These are phyloP conservation scores for Lasioglossum oenotherae DNA, from an alignment of 2,888 invertebrate species.

Conservation along the genomic window DNA sequence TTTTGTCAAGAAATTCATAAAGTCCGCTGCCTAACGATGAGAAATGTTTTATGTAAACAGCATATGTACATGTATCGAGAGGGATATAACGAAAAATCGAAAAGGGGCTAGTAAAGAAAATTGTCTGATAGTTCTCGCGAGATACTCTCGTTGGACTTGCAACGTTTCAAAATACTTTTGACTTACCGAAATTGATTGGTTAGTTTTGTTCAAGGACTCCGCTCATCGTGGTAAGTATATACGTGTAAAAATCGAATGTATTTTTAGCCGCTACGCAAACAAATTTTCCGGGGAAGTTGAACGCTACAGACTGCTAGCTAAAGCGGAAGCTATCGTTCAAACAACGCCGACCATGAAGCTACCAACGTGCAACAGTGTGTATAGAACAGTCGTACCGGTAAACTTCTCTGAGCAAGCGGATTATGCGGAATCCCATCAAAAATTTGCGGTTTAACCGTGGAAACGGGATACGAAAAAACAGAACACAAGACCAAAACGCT, in stretches of 20 bases:
- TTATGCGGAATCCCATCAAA: constrained; percentile 1
- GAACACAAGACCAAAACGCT: background rate
- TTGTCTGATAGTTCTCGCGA: background rate
- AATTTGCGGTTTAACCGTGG: background rate
- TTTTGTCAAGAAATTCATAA: too few species aligned
- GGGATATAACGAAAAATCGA: background rate
- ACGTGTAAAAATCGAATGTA: background rate
- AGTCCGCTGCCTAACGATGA: too few species aligned
- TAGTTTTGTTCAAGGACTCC: background rate
- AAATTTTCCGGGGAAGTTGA: background rate
- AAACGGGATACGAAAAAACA: background rate
- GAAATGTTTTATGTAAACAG: background rate
- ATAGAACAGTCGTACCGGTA: background rate
- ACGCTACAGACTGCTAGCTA: background rate
- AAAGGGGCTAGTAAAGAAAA: background rate
- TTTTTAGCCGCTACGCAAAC: background rate
- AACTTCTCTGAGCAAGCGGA: background rate
- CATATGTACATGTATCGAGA: background rate
- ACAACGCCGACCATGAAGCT: background rate
- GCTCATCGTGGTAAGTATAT: background rate
- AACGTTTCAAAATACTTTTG: background rate
- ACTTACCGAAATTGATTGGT: background rate
- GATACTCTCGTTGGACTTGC: background rate
- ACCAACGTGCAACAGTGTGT: background rate
- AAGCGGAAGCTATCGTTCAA: background rate